Conservation (phyloP, 2,888 invertebrate genomes). For the Argyra leucocephala region DNA sequence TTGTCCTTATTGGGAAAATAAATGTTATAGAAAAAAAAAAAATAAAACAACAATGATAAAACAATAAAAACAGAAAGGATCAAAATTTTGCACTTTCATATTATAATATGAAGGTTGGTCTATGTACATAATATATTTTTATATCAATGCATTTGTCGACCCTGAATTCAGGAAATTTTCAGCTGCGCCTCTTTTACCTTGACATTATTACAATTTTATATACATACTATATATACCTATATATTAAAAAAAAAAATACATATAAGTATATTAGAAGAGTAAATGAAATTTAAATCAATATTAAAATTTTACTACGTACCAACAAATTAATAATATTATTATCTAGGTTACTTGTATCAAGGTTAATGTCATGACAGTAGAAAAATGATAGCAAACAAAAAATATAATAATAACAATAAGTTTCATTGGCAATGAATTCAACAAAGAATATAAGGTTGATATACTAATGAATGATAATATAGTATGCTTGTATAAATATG, state of each 20-base stretch:
- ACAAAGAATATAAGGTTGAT: not conserved
- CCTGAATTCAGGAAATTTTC: conserved; percentile 6
- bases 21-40: too few species aligned
- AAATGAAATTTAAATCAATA: not conserved
- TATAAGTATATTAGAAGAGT: not conserved
- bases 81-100: conserved; percentile 2
- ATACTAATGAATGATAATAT: not conserved
- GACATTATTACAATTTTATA: not conserved
- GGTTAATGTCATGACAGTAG: not conserved
- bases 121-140: too few species aligned
- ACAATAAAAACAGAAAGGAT: not conserved
- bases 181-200: not conserved
- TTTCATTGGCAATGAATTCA: not conserved
- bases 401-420: not conserved
- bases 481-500: too few species aligned
- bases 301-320: not conserved
- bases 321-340: not conserved
- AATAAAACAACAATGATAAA: too few species aligned
- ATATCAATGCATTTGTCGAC: conserved; percentile 9
- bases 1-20: too few species aligned
- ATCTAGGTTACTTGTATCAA: not conserved
- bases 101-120: too few species aligned
- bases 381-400: not conserved
- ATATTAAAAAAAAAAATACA: not conserved
- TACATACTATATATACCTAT: not conserved